A percentile compares a stretch with the other conserved stretches of the same genome.
These are phyloP conservation scores for Catharus minimus DNA, from an alignment of 2,113 vertebrate species.

Conservation along the genomic window DNA sequence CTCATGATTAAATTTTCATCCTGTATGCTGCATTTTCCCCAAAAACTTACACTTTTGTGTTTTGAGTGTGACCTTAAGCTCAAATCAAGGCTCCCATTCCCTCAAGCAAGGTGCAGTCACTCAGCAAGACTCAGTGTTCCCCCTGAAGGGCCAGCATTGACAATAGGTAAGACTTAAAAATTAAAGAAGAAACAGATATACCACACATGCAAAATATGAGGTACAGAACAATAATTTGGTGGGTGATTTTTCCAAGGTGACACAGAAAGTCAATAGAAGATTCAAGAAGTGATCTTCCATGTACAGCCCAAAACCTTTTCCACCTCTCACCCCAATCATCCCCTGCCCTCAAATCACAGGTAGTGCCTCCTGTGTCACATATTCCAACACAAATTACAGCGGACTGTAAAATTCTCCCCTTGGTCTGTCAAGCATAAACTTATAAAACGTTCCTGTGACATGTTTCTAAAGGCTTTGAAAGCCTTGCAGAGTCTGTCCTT, in stretches of 20 bases:
- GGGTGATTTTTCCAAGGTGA: not conserved
- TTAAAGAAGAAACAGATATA: not conserved
- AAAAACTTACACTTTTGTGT: not conserved
- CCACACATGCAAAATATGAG: not conserved
- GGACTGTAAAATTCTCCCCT: not conserved
- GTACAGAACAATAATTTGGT: not conserved
- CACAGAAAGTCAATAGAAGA: not conserved
- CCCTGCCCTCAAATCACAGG: not conserved
- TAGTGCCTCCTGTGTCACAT: not conserved
- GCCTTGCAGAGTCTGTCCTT: not conserved
- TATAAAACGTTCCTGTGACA: not conserved
- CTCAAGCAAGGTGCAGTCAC: not conserved
- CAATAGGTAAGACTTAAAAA: not conserved
- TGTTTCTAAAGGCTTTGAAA: constrained; percentile 8
- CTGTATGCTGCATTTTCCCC: too few relatives aligned
- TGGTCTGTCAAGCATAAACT: constrained; percentile 11
- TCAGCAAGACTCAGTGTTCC: not conserved
- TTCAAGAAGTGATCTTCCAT: not conserved
- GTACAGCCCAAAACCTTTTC: not conserved
- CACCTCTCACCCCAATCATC: not conserved
- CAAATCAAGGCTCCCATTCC: not conserved
- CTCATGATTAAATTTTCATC: not conserved
- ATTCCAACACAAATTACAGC: not conserved
- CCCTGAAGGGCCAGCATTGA: not conserved
- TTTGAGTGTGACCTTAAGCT: not conserved